These are phyloP conservation scores for Gymnosoma rotundatum DNA, from an alignment of 2,888 invertebrate genomes.

Conservation along the genomic window DNA sequence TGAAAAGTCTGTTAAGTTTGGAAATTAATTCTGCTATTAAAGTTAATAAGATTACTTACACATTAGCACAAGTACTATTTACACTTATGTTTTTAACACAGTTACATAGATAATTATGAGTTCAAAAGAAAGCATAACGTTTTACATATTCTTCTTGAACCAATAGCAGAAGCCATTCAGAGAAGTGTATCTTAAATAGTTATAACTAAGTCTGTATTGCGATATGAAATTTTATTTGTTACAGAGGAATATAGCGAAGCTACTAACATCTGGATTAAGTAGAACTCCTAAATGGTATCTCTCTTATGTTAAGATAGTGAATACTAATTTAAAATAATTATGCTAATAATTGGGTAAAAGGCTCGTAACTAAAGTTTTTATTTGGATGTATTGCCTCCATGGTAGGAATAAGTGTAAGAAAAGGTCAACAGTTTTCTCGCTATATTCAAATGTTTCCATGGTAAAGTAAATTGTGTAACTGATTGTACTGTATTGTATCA, in stretches of 20 bases:
- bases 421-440: too few species aligned
- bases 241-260: background rate
- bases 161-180: background rate
- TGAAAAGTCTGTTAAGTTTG: conserved; percentile 28
- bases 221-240: background rate
- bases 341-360: too few species aligned
- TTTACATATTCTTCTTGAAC: background rate
- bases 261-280: too few species aligned
- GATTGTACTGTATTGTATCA: too few species aligned
- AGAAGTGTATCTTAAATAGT: background rate
- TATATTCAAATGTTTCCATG: too few species aligned
- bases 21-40: conserved; percentile 38
- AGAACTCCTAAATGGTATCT: too few species aligned
- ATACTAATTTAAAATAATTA: too few species aligned
- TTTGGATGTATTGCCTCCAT: too few species aligned
- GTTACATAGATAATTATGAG: conserved; percentile 1
- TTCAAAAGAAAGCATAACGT: background rate
- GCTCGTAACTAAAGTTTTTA: too few species aligned
- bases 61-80: conserved; percentile 20
- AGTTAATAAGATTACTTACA: conserved; percentile 22
- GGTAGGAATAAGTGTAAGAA: too few species aligned
- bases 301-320: too few species aligned
- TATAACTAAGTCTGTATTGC: background rate
- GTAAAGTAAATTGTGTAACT: too few species aligned
- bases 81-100: background rate